phyloP scores from a whole-genome alignment of 2,113 vertebrate genomes.

The Benitochromis conjunctus region DNA sequence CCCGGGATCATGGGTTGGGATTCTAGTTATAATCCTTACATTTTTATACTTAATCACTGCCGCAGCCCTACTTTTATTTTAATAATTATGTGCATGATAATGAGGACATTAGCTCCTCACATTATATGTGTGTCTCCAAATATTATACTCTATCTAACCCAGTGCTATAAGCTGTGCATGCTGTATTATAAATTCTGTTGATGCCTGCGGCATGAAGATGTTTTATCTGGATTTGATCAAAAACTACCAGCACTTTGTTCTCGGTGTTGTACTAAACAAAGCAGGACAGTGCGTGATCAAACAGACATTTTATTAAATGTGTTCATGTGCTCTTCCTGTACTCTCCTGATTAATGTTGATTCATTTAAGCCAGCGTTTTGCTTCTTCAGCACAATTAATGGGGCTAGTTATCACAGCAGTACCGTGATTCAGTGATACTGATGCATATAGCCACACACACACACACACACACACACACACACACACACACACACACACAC shows the following conservation, averaged over 20 bases:
- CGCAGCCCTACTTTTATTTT: not conserved
- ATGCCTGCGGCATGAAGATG: not conserved
- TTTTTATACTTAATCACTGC: not conserved
- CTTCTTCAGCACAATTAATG: conserved; percentile 6
- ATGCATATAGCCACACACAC: not conserved
- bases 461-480: too few relatives aligned
- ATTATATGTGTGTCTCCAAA: not conserved
- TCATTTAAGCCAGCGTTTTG: conserved; percentile 13
- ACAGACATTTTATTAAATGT: conserved; percentile 32
- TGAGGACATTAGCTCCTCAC: not conserved
- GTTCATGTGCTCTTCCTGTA: conserved; percentile 2
- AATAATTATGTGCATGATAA: not conserved
- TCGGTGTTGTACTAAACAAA: not conserved
- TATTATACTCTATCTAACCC: not conserved
- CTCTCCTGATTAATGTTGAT: conserved; percentile 37
- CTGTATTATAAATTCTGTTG: not conserved
- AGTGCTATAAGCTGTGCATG: not conserved
- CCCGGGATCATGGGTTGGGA: not conserved
- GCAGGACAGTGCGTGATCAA: conserved; percentile 4
- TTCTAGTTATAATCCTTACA: not conserved
- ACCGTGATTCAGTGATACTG: not conserved
- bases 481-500: too few relatives aligned
- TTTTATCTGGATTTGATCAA: not conserved
- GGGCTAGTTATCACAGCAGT: conserved; percentile 4
- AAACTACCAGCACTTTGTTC: not conserved